Evolutionary conservation across 1,140 invertebrate species (phyloP).

Genomic region (Penaeus vannamei): DNA sequence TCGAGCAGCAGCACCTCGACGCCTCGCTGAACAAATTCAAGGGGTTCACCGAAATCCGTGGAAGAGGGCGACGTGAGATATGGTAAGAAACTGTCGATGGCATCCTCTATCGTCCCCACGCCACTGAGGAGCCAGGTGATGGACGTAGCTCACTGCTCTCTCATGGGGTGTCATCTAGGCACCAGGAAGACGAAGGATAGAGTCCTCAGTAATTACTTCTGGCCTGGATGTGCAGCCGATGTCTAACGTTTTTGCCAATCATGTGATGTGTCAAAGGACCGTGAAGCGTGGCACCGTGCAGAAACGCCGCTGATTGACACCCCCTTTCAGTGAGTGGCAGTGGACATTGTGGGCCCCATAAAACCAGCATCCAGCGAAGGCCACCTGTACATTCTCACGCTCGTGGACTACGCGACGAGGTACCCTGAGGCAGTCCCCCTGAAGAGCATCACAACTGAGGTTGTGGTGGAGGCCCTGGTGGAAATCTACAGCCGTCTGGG

Average conservation of each 20-base stretch:
- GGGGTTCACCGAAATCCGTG: no score
- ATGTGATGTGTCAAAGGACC: constrained; percentile 8
- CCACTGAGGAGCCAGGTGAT: neutral
- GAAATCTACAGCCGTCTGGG: constrained; percentile 7
- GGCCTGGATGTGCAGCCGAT: no score
- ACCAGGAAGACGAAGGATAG: no score
- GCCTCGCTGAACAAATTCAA: no score
- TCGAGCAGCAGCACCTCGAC: no score
- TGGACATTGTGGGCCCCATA: constrained; percentile 12
- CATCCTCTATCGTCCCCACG: no score
- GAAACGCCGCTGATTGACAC: neutral
- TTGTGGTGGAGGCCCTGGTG: neutral
- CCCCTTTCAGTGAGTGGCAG: no score
- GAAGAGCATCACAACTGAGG: neutral
- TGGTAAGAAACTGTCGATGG: no score
- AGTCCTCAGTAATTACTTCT: neutral
- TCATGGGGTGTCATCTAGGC: no score
- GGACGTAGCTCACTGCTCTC: constrained; percentile 22
- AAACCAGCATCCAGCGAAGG: neutral
- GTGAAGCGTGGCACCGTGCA: neutral
- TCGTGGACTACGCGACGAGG: constrained; percentile 21
- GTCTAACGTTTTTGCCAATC: constrained; percentile 5
- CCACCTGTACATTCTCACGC: constrained; percentile 20
- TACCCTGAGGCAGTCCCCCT: constrained; percentile 30
- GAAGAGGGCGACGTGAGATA: no score